These are phyloP conservation scores for Acanthosepion pharaonis DNA, from an alignment of 2,888 invertebrate genomes.

Conservation along the genomic window DNA sequence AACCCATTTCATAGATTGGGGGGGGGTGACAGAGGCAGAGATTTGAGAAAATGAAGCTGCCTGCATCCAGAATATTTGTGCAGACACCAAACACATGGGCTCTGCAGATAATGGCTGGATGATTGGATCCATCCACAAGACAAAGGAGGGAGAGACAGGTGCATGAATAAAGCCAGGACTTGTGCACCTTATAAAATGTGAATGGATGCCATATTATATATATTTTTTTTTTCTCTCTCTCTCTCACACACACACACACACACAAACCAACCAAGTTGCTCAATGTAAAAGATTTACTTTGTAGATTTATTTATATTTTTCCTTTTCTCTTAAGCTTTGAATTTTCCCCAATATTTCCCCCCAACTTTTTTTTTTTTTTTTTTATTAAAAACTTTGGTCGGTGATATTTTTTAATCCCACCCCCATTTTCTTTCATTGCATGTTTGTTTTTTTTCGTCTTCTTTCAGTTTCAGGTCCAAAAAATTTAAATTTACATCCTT, in stretches of 20 bases:
- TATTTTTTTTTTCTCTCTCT: too few species aligned
- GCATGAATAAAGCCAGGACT: not conserved
- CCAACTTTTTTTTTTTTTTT: not conserved
- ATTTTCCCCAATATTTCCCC: not conserved
- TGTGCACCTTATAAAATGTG: not conserved
- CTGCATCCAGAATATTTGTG: not conserved
- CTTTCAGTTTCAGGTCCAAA: conserved; percentile 38
- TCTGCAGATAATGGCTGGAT: not conserved
- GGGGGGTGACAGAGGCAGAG: not conserved
- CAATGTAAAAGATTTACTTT: not conserved
- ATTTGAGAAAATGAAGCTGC: not conserved
- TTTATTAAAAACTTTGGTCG: conserved; percentile 33
- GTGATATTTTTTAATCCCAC: not conserved
- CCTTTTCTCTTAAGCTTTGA: too few species aligned
- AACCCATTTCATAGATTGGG: not conserved
- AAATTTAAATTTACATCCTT: conserved; percentile 36
- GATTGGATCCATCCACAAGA: not conserved
- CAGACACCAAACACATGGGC: not conserved
- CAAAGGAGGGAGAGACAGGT: not conserved
- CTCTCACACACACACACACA: not conserved
- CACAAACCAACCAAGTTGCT: not conserved
- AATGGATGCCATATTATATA: not conserved
- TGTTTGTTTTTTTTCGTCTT: not conserved
- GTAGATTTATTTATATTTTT: conserved; percentile 14
- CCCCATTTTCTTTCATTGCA: not conserved